Evolutionary conservation across 2,888 invertebrate genomes (phyloP), one percentile per base, ranked within the genome.

Genomic region (Terebella lapidaria): DNA sequence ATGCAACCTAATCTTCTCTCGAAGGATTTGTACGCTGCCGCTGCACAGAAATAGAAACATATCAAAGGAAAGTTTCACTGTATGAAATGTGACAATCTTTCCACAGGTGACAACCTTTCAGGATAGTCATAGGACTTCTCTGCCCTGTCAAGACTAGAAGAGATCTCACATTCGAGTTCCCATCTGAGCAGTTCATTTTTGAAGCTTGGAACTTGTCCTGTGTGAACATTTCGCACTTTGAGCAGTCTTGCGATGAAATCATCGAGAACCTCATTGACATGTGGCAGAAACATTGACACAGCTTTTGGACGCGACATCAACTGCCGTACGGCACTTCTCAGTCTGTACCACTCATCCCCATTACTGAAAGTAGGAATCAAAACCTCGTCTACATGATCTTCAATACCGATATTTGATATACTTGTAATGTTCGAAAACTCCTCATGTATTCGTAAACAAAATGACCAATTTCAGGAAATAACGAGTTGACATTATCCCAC

Each of bases 11-110:
- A 84, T 63, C 93, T 84, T 0, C 88, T 88, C 76, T 94, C 93
- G 54, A 94, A 84, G 0, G 93, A 91, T 2, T 93, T 91, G 54
- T 89, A 86, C 0, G 92, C 93, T 47, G 94, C 91, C 76, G 92
- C 85, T 84, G 67, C 47, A 77, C 72, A 73, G 69, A 5, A n/a
- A n/a, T n/a, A n/a, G n/a, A n/a, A n/a, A n/a, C n/a, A n/a, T n/a
- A 88, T 86, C 81, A 90, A 94, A 93, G 84, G 94, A 94, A 24
- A 94, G 81, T 0, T 92, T 91, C 94, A 94, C 94, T 74, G 91
- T 89, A n/a, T n/a, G n/a, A n/a, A n/a, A n/a, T n/a, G n/a, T n/a
- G n/a, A n/a, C n/a, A n/a, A n/a, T n/a, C n/a, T n/a, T n/a, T n/a
- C n/a, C n/a, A n/a, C n/a, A n/a, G n/a, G n/a, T n/a, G n/a, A n/a